Base-by-base conservation (phyloP, 2,888 invertebrate species). In the Cerastis leucographa region DNA sequence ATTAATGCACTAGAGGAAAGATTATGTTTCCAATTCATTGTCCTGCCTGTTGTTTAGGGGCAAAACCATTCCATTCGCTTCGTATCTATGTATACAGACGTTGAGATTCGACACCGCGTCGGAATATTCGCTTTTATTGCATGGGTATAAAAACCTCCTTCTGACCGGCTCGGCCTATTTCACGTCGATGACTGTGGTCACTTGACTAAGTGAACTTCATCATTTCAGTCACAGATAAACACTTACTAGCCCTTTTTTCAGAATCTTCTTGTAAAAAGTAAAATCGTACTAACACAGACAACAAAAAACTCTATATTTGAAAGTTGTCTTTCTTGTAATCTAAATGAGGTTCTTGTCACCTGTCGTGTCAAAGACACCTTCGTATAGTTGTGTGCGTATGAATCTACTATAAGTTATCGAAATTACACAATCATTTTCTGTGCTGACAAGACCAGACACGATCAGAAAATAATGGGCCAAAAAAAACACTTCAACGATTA, bases 361-460 rank as follows among this genome's bases (percentile, higher is more conserved):
- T 67, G 12, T 35, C 46, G 7, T n/a, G 40, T 64, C 35, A 79
- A 64, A 62, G n/a, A 25, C n/a, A 56, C 19, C 8, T 75, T 64
- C 14, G 40, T 11, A 17, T 62, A 49, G n/a, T 54, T 25, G 17
- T 69, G 19, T 59, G 14, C 7, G 44, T 67, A 1, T 51, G 22
- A 76, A 65, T 51, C 35, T 35, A 44, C 11, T 54, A 42, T 67
- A 22, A 7, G n/a, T 0, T 42, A 42, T 79, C n/a, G 6, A 65
- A 61, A 62, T 71, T 56, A 25, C 46, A 61, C 14, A 78, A 68
- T 49, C 25, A 17, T 46, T 61, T 62, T 62, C 22, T 73, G 14
- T 54, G 22, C 46, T 42, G 44, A n/a, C 2, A 40, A 49, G 49
- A 22, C 40, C 22, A 35, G 25, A 12, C 19, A 54, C 25, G 35